These are phyloP conservation scores for Bettongia penicillata DNA, from an alignment of 2,113 vertebrate species.

Conservation along the genomic window DNA sequence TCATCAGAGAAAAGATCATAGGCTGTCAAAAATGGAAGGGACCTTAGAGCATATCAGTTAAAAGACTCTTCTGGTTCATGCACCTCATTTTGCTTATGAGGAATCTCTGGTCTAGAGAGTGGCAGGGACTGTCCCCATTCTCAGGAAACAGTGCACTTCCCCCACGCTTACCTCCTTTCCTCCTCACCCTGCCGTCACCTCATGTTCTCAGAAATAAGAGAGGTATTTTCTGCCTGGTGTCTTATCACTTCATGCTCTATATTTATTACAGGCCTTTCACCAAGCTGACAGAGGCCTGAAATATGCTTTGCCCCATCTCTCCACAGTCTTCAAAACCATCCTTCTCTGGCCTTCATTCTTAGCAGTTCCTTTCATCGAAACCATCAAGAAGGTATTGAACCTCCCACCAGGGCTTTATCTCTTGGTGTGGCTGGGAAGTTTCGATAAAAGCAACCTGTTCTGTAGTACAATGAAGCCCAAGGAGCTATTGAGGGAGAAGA, in stretches of 20 bases:
- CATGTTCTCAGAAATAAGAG: not conserved
- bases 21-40: not conserved
- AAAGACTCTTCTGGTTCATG: not conserved
- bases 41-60: not conserved
- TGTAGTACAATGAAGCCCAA: slow-evolving; percentile 8
- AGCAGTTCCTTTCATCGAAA: slow-evolving; percentile 58
- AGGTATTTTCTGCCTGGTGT: not conserved
- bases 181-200: not conserved
- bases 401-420: slow-evolving; percentile 5
- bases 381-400: slow-evolving; percentile 55
- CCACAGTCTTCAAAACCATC: not conserved
- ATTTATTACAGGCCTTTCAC: not conserved
- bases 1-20: not conserved
- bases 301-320: not conserved
- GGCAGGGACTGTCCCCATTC: not conserved
- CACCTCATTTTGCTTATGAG: not conserved
- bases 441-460: slow-evolving; percentile 73
- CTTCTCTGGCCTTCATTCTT: slow-evolving; percentile 49
- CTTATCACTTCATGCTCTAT: not conserved
- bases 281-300: not conserved
- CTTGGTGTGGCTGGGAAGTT: slow-evolving; percentile 61
- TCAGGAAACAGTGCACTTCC: not conserved
- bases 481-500: slow-evolving; percentile 34
- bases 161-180: not conserved
- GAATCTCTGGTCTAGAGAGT: not conserved